These are phyloP conservation scores for Erythrocercus mccallii DNA, from an alignment of 2,113 vertebrate species.

Conservation along the genomic window DNA sequence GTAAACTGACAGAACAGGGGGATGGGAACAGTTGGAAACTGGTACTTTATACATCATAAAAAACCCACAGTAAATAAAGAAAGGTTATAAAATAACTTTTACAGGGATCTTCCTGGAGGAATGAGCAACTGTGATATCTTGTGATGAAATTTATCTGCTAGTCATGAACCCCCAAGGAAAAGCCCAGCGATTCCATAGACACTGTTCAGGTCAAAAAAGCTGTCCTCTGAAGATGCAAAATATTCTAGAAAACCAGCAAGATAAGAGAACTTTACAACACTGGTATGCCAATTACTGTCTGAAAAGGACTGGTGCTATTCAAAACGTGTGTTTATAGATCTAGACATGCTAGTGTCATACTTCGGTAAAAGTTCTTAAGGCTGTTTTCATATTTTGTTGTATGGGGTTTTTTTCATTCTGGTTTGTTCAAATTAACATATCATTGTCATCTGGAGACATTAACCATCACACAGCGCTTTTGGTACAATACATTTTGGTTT, in stretches of 20 bases:
- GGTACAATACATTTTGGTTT: not conserved
- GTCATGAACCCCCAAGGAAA: slow-evolving; percentile 58
- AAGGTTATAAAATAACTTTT: not conserved
- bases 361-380: not conserved
- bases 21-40: not conserved
- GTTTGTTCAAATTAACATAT: not conserved
- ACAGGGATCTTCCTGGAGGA: slow-evolving; percentile 41
- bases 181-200: not conserved
- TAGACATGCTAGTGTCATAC: not conserved
- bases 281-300: slow-evolving; percentile 43
- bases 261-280: slow-evolving; percentile 47
- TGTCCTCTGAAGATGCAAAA: slow-evolving; percentile 59
- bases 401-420: not conserved
- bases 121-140: slow-evolving; percentile 25
- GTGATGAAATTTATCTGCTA: slow-evolving; percentile 52
- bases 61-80: slow-evolving; percentile 12
- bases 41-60: not conserved
- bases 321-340: not conserved
- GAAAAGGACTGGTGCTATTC: slow-evolving; percentile 4
- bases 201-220: slow-evolving; percentile 46
- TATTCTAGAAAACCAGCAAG: slow-evolving; percentile 10
- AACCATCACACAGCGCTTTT: not conserved
- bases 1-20: not conserved
- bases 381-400: not conserved
- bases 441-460: not conserved